Evolutionary conservation across 2,797 vertebrate species (phyloP).

Genomic region (Podargus strigoides): DNA sequence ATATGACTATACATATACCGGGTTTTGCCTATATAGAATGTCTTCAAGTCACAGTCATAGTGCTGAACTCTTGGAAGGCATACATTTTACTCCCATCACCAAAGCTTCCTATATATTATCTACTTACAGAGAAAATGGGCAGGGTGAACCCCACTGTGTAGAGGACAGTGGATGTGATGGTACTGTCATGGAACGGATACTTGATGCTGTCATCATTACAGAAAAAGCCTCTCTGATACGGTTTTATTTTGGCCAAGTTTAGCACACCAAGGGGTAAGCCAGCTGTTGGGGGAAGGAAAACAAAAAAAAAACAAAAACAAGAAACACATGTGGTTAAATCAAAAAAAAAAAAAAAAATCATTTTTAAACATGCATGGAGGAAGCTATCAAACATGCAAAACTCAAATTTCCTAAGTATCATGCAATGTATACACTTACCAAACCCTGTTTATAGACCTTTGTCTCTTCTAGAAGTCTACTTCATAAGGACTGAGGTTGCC

Average conservation of each 20-base stretch:
- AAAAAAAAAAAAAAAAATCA: conserved; percentile 29
- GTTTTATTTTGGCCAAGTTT: conserved; percentile 96
- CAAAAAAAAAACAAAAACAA: conserved; percentile 58
- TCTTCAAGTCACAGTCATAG: neutral
- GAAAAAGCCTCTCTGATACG: conserved; percentile 98
- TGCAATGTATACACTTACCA: conserved; percentile 14
- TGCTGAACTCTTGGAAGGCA: neutral
- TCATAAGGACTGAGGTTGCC: neutral
- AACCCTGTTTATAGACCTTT: neutral
- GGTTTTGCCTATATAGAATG: neutral
- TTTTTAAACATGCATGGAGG: conserved; percentile 40
- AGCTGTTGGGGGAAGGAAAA: conserved; percentile 88
- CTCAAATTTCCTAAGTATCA: neutral
- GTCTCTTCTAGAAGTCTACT: neutral
- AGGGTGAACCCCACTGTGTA: conserved; percentile 90
- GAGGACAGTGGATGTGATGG: conserved; percentile 89
- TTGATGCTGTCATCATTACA: conserved; percentile 97
- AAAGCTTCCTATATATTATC: conserved; percentile 66
- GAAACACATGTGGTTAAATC: conserved; percentile 71
- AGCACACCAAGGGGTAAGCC: conserved; percentile 92
- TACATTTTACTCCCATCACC: conserved; percentile 50
- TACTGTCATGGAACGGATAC: conserved; percentile 94
- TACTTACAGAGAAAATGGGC: conserved; percentile 97
- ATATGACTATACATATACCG: neutral
- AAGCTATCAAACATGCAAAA: conserved; percentile 44